Evolutionary conservation across 2,113 vertebrate species (phyloP), one percentile per base, ranked within the genome.

Genomic region (Acanthochromis polyacanthus): DNA sequence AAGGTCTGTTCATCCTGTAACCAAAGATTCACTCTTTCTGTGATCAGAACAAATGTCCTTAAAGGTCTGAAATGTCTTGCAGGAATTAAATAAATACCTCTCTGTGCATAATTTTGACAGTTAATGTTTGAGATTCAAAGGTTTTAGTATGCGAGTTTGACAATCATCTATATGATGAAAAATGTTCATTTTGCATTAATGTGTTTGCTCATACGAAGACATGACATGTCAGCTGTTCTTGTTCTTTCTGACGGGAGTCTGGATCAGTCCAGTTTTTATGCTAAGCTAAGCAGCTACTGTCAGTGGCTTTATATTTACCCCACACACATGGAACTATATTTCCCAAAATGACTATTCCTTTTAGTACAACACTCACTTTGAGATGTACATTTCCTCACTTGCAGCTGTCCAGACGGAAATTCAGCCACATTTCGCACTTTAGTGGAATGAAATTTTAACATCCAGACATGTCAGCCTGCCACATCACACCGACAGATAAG

Each of bases 1-100:
- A 23, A 3, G 69, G n/a, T 61, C 81, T 80, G 66, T 60, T 89
- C 28, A 59, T 73, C 40, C 71, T 85, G 78, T 83, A 89, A 83
- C 73, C 68, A 65, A 72, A 87, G 69, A 87, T 75, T 70, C 19
- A 19, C 9, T 15, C 53, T 25, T 69, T 61, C 52, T 45, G 61
- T 71, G 45, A 64, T 23, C 32, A 62, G 19, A 52, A 38, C 62
- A 50, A 63, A 64, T 66, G 73, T 59, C 75, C 57, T 75, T 57
- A 28, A 30, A 68, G 57, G 25, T 71, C 67, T 78, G 32, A 53
- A 2, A 78, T 74, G 61, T 82, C 72, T 58, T 69, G 38, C 53
- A 28, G 28, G 32, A 56, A 59, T 67, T 28, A 69, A 82, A 64
- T 88, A 57, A 78, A 85, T 63, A 72, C 10, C 1, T 61, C 75